phyloP scores from a whole-genome alignment of 2,113 vertebrate genomes.

The Phylloscopus whistleri region DNA sequence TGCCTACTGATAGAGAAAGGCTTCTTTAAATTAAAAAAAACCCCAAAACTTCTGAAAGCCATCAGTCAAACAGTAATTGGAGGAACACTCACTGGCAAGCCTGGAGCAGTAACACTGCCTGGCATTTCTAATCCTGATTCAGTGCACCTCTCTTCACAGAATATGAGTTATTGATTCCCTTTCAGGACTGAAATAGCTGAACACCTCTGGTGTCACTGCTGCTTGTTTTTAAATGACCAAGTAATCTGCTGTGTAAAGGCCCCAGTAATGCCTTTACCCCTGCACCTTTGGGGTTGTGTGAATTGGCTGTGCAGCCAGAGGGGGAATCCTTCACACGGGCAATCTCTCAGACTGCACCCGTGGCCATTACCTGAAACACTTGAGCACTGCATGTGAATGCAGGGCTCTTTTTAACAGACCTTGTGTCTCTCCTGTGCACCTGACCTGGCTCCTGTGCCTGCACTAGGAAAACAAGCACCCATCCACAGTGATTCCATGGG shows the following conservation, averaged over 20 bases:
- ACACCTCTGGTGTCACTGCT: neutral
- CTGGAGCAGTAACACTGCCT: neutral
- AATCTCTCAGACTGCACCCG: neutral
- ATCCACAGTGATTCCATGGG: neutral
- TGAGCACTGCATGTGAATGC: accelerated
- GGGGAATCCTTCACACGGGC: neutral
- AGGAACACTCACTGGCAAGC: neutral
- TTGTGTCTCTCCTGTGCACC: neutral
- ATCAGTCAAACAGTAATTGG: neutral
- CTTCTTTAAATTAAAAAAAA: neutral
- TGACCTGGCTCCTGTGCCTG: neutral
- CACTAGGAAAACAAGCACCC: neutral
- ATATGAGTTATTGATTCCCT: neutral
- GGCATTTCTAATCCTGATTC: neutral
- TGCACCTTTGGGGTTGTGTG: accelerated
- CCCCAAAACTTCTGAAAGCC: neutral
- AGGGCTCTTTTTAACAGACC: neutral
- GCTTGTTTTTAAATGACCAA: neutral
- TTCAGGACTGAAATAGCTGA: neutral
- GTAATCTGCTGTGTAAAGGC: neutral
- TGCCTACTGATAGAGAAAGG: neutral
- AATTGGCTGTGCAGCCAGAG: neutral
- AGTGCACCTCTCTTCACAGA: neutral
- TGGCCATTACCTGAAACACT: neutral
- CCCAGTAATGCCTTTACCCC: accelerated